Percentiles rank a stretch among this genome's conserved stretches.
These are phyloP conservation scores for Meriones psammophilus DNA, from an alignment of 2,797 vertebrate genomes.

Conservation along the genomic window DNA sequence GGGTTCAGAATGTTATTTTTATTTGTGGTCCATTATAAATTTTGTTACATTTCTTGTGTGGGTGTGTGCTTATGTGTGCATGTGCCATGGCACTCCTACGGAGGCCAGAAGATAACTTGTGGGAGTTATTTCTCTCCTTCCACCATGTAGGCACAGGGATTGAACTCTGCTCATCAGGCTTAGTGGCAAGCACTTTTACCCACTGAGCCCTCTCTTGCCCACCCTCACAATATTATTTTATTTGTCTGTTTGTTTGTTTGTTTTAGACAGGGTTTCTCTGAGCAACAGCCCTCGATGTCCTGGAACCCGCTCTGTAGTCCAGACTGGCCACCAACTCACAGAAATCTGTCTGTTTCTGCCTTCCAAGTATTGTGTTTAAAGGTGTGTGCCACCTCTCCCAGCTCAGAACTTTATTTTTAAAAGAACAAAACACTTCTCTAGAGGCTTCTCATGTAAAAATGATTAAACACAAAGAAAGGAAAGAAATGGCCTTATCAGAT, in stretches of 20 bases:
- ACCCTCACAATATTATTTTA: neutral
- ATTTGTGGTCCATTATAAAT: neutral
- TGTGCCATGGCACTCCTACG: neutral
- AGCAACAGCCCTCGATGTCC: neutral
- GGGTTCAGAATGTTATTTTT: neutral
- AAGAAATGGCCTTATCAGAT: neutral
- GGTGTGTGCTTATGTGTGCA: neutral
- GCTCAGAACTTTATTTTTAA: neutral
- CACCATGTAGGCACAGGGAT: neutral
- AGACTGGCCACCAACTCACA: neutral
- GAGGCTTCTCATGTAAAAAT: conserved; percentile 46
- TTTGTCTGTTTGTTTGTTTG: neutral
- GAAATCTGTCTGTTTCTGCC: neutral
- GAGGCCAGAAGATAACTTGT: neutral
- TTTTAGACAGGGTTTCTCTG: neutral
- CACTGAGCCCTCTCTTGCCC: neutral
- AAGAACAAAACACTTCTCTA: conserved; percentile 14
- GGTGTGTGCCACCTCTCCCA: neutral
- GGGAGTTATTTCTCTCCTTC: neutral
- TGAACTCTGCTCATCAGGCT: neutral
- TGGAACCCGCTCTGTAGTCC: neutral
- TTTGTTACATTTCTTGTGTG: neutral
- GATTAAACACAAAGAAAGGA: conserved; percentile 41
- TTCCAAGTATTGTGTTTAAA: neutral
- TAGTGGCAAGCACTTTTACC: neutral